phyloP scores from a whole-genome alignment of 2,113 vertebrate genomes.

The Dolichotis patagonum region DNA sequence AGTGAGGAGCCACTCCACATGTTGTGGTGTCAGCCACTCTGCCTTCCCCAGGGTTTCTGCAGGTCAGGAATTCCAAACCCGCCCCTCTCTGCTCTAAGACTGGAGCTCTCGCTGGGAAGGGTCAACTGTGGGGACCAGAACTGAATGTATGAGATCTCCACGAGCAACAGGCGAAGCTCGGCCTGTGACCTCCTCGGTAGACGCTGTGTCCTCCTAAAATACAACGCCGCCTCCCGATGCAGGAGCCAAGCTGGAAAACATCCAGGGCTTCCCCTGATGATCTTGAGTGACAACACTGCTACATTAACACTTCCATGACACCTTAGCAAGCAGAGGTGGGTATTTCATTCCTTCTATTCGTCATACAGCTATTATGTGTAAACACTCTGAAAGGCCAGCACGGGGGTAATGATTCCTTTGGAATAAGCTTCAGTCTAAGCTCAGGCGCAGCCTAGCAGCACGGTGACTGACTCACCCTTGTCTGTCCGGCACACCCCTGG shows the following conservation, averaged over 20 bases:
- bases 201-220: too few species aligned
- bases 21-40: background rate
- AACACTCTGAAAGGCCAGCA: background rate
- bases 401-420: background rate
- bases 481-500: too few species aligned
- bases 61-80: background rate
- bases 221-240: background rate
- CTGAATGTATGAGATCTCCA: too few species aligned
- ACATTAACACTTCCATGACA: background rate
- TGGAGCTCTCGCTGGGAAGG: background rate
- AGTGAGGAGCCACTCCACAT: background rate
- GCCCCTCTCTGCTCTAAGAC: background rate
- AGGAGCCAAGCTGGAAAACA: background rate
- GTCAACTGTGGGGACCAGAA: fast-evolving
- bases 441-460: too few species aligned
- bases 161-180: too few species aligned
- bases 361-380: background rate
- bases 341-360: background rate
- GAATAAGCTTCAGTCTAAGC: background rate
- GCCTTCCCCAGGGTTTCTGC: background rate
- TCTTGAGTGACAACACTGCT: background rate
- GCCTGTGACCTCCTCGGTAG: background rate
- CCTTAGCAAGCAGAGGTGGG: background rate
- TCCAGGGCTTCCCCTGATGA: too few species aligned
- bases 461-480: too few species aligned